These are phyloP conservation scores for Phalacrocorax carbo DNA, from an alignment of 2,113 vertebrate species.

Conservation along the genomic window DNA sequence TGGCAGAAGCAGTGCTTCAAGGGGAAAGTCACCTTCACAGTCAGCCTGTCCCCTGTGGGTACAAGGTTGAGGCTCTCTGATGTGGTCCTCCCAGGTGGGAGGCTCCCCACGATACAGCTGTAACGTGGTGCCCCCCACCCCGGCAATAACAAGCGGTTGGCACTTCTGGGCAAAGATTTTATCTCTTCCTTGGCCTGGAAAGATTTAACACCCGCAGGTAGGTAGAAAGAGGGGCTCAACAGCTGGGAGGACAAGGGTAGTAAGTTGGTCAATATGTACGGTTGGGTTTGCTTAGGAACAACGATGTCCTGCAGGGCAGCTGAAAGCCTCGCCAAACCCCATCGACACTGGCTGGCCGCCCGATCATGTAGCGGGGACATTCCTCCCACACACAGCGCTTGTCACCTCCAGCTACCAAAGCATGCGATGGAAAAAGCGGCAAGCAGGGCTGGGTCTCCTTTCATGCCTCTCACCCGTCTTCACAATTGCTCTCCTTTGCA, in stretches of 20 bases:
- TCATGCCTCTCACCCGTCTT: background rate
- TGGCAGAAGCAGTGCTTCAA: background rate
- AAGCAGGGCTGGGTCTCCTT: background rate
- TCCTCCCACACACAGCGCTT: background rate
- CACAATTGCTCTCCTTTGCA: background rate
- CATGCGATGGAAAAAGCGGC: background rate
- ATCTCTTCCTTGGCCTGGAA: background rate
- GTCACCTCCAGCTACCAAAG: background rate
- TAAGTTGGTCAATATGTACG: background rate
- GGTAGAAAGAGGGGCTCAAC: background rate
- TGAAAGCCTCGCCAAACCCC: background rate
- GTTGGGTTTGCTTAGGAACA: background rate
- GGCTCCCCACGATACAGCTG: background rate
- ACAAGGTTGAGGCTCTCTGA: background rate
- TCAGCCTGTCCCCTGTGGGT: background rate
- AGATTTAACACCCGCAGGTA: background rate
- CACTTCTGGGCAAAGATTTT: background rate
- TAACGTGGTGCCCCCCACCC: fast-evolving
- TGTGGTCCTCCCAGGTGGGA: background rate
- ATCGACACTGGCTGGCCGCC: fast-evolving
- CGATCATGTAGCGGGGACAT: fast-evolving
- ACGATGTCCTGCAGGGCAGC: background rate
- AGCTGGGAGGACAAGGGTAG: background rate
- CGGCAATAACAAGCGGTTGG: background rate
- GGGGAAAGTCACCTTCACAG: background rate